phyloP scores from a whole-genome alignment of 2,888 invertebrate species.

The Rhagium mordax region DNA sequence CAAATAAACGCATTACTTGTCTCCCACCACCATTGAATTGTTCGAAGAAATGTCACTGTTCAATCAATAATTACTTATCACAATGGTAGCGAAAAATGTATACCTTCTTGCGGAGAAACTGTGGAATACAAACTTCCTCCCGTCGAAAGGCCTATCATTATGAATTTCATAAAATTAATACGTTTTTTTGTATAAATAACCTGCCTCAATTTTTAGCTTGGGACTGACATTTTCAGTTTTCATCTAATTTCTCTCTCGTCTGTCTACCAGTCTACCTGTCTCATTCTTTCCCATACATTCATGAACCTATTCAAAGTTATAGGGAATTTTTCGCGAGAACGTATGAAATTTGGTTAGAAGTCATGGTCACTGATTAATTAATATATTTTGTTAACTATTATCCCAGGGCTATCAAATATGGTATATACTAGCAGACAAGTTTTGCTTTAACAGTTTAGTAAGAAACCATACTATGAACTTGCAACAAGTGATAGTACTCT shows the following conservation, averaged over 20 bases:
- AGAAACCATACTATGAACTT: too few species aligned
- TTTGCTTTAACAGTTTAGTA: too few species aligned
- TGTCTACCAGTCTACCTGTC: not conserved
- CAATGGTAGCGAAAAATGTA: slow-evolving; percentile 61
- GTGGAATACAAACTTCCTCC: slow-evolving; percentile 75
- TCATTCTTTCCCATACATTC: not conserved
- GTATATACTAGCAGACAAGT: too few species aligned
- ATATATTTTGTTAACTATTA: too few species aligned
- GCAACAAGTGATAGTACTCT: too few species aligned
- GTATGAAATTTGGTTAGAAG: not conserved
- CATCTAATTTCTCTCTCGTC: slow-evolving; percentile 5
- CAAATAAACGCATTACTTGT: slow-evolving; percentile 41
- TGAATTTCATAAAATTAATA: slow-evolving; percentile 33
- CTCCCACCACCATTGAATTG: slow-evolving; percentile 53
- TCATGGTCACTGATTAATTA: not conserved
- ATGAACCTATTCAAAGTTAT: not conserved
- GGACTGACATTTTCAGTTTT: slow-evolving; percentile 30
- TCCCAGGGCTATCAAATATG: too few species aligned
- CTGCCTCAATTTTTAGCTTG: slow-evolving; percentile 27
- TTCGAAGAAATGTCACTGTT: slow-evolving; percentile 54
- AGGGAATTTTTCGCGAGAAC: not conserved
- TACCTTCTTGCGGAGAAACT: slow-evolving; percentile 75
- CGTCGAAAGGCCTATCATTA: slow-evolving; percentile 76
- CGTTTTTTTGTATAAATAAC: slow-evolving; percentile 8
- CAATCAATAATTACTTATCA: slow-evolving; percentile 59